These are phyloP conservation scores for Anoura caudifer DNA, from an alignment of 2,113 vertebrate species.

Conservation along the genomic window DNA sequence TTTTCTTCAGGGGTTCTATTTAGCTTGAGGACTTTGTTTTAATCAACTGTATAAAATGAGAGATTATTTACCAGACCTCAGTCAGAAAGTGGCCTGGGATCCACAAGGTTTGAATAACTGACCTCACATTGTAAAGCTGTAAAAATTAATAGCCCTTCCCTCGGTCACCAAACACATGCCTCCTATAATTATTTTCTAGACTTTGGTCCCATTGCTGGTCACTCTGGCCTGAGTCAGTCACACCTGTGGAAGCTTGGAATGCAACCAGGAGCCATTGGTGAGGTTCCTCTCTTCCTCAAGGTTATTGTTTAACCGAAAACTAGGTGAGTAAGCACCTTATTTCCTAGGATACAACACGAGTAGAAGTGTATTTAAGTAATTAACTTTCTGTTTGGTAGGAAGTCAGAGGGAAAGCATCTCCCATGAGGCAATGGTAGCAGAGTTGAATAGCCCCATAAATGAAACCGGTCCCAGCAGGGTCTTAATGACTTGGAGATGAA, in stretches of 20 bases:
- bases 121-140: not conserved
- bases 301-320: not conserved
- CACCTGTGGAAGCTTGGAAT: not conserved
- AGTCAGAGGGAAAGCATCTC: not conserved
- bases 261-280: not conserved
- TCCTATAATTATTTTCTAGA: not conserved
- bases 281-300: not conserved
- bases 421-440: not conserved
- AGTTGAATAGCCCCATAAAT: not conserved
- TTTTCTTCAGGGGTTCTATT: conserved; percentile 22
- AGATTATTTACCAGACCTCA: not conserved
- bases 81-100: not conserved
- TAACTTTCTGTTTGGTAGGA: not conserved
- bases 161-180: not conserved
- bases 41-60: conserved; percentile 33
- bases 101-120: conserved; percentile 21
- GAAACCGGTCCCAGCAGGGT: not conserved
- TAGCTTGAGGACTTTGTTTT: conserved; percentile 1
- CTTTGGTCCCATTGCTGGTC: not conserved
- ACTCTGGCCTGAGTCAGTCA: not conserved
- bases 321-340: not conserved
- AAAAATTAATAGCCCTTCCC: not conserved
- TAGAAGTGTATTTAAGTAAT: not conserved
- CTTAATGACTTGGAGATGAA: not conserved
- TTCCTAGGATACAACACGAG: not conserved